phyloP scores from a whole-genome alignment of 2,888 invertebrate genomes.

The Caenorhabditis plicata region DNA sequence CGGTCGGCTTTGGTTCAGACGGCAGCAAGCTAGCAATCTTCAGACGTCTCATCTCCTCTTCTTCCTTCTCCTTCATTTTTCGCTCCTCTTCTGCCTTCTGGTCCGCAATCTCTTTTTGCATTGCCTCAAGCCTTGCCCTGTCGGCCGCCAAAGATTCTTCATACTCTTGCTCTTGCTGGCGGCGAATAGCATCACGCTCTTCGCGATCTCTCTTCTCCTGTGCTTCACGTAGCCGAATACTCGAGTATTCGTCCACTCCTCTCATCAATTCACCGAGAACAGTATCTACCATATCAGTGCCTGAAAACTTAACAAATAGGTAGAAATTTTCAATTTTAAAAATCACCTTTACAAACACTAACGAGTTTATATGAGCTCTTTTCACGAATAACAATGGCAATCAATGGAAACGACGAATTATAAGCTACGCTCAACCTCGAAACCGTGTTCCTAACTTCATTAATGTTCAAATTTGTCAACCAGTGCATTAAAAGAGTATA shows the following conservation, averaged over 20 bases:
- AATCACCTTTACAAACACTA: conserved; percentile 35
- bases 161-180: conserved; percentile 56
- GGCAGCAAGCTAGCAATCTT: conserved; percentile 42
- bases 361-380: conserved; percentile 26
- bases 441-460: conserved; percentile 27
- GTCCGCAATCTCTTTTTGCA: conserved; percentile 38
- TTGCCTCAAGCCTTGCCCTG: conserved; percentile 47
- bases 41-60: conserved; percentile 28
- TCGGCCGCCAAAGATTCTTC: conserved; percentile 53
- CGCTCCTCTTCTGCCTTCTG: conserved; percentile 34
- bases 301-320: conserved; percentile 9
- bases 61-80: conserved; percentile 20
- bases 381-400: conserved; percentile 49
- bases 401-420: conserved; percentile 49
- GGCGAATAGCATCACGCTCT: conserved; percentile 53
- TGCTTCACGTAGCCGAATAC: conserved; percentile 29
- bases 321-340: background rate
- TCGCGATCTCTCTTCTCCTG: conserved; percentile 43
- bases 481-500: conserved; percentile 73
- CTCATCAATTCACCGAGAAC: conserved; percentile 51
- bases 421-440: conserved; percentile 12
- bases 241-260: conserved; percentile 47
- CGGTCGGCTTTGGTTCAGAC: conserved; percentile 48
- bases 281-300: conserved; percentile 31
- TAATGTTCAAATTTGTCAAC: conserved; percentile 38